These are phyloP conservation scores for Coilia nasus DNA, from an alignment of 2,797 vertebrate species.

Conservation along the genomic window DNA sequence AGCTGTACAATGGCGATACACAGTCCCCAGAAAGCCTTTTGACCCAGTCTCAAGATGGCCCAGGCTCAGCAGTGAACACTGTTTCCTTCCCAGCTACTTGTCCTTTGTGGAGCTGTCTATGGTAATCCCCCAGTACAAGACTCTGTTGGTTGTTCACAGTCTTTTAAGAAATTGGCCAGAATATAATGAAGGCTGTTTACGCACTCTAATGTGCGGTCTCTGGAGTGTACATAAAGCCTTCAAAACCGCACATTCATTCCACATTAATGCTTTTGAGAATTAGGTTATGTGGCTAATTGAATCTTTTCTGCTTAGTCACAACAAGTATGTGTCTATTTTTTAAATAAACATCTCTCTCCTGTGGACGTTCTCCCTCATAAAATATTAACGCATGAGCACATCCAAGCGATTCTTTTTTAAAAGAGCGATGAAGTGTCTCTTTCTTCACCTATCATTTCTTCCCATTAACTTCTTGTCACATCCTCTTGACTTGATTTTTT, in stretches of 20 bases:
- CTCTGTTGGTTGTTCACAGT: constrained; percentile 9
- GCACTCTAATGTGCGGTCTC: constrained; percentile 9
- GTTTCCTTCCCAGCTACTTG: constrained; percentile 13
- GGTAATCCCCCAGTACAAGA: neutral
- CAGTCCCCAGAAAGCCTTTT: constrained; percentile 49
- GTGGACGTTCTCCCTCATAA: neutral
- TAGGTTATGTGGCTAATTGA: constrained; percentile 45
- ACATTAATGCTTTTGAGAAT: constrained; percentile 18
- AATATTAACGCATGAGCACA: neutral
- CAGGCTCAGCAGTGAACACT: neutral
- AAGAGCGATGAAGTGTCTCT: neutral
- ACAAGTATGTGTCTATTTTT: neutral
- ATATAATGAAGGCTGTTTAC: neutral
- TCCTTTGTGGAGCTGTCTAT: constrained; percentile 15
- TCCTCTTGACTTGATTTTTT: neutral
- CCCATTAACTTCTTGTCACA: neutral
- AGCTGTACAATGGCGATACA: constrained; percentile 55
- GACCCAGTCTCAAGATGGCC: constrained; percentile 27
- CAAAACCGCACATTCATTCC: neutral
- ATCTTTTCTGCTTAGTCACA: constrained; percentile 27
- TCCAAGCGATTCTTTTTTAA: neutral
- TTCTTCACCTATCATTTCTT: constrained; percentile 1
- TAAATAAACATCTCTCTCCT: neutral
- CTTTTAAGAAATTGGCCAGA: constrained; percentile 6
- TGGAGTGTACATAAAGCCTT: constrained; percentile 4